A percentile compares a stretch with the other conserved stretches of the same genome.
phyloP scores from a whole-genome alignment of 2,888 invertebrate genomes.

The Scaeva pyrastri region DNA sequence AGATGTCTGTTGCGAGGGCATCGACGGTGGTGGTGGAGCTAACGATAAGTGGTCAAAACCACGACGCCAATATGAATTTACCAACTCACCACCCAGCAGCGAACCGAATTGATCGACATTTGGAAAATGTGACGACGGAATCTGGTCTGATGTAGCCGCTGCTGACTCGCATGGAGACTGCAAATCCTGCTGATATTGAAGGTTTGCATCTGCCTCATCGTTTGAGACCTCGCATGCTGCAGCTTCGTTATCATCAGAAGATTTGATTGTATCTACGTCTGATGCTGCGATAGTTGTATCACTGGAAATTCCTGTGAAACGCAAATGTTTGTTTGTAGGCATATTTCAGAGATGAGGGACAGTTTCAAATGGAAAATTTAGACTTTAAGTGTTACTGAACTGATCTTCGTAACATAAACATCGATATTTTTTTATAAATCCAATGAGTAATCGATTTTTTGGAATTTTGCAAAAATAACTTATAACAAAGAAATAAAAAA shows the following conservation, averaged over 20 bases:
- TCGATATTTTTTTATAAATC: conserved; percentile 54
- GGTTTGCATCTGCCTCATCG: conserved; percentile 47
- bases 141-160: conserved; percentile 78
- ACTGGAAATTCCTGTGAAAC: conserved; percentile 84
- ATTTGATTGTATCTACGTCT: conserved; percentile 74
- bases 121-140: conserved; percentile 84
- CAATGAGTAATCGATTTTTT: conserved; percentile 61
- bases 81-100: conserved; percentile 90
- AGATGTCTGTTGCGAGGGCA: conserved; percentile 63
- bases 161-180: conserved; percentile 75
- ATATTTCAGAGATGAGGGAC: conserved; percentile 48
- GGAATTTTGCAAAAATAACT: conserved; percentile 69
- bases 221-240: conserved; percentile 64
- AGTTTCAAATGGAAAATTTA: conserved; percentile 42
- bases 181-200: conserved; percentile 68
- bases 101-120: conserved; percentile 90
- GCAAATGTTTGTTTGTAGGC: conserved; percentile 67
- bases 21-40: conserved; percentile 76
- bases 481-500: conserved; percentile 36
- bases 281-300: conserved; percentile 54
- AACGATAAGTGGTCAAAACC: conserved; percentile 85
- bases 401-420: conserved; percentile 24
- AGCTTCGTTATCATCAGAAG: conserved; percentile 77
- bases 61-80: conserved; percentile 91
- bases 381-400: conserved; percentile 29